phyloP scores from a whole-genome alignment of 2,113 vertebrate genomes.

The Peucedramus taeniatus region DNA sequence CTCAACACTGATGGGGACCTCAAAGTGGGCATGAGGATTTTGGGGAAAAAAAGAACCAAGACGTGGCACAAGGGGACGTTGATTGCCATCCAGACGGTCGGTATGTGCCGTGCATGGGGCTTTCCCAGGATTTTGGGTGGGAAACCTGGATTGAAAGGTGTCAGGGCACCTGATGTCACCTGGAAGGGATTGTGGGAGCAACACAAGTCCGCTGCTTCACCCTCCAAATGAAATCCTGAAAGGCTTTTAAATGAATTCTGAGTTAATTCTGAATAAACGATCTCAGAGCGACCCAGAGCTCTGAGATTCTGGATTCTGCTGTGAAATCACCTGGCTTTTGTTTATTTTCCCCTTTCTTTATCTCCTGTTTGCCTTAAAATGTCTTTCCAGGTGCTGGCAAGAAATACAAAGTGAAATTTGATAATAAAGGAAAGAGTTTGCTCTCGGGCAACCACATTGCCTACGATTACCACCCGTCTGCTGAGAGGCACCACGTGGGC shows the following conservation, averaged over 20 bases:
- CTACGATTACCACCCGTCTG: constrained; percentile 87
- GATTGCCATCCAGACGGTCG: constrained; percentile 85
- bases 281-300: fast-evolving
- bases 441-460: constrained; percentile 96
- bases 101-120: constrained; percentile 20
- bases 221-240: not conserved
- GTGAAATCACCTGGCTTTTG: fast-evolving
- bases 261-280: fast-evolving
- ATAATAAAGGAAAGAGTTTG: constrained; percentile 94
- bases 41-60: constrained; percentile 96
- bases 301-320: fast-evolving
- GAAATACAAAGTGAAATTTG: constrained; percentile 98
- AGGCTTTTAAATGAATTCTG: not conserved
- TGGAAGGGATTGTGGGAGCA: not conserved
- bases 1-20: constrained; percentile 86
- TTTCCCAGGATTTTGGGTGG: not conserved
- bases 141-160: fast-evolving
- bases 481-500: constrained; percentile 87
- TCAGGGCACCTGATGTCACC: not conserved
- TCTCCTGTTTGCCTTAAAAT: not conserved
- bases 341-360: fast-evolving
- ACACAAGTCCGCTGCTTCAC: fast-evolving
- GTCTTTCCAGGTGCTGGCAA: constrained; percentile 73
- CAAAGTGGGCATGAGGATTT: constrained; percentile 84
- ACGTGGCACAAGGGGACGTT: constrained; percentile 93